Evolutionary conservation across 2,888 invertebrate species (phyloP).

Genomic region (Linnaemya vulpina): DNA sequence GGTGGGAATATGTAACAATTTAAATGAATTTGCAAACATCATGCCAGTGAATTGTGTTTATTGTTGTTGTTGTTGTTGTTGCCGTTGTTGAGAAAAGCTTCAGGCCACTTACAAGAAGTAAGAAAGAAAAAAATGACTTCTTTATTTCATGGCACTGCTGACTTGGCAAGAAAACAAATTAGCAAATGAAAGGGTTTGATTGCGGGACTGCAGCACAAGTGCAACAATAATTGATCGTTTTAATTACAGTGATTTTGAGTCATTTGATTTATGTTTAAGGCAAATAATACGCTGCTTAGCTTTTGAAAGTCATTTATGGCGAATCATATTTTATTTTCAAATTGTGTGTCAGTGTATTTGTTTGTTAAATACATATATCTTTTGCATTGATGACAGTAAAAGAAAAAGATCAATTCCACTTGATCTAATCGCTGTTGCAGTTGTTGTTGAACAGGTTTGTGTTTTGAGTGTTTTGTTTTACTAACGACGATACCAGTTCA

Average conservation of each 20-base stretch:
- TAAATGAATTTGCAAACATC: conserved; percentile 42
- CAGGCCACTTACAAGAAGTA: neutral
- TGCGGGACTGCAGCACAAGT: neutral
- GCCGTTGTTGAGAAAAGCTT: neutral
- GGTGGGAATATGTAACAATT: conserved; percentile 46
- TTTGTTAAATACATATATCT: neutral
- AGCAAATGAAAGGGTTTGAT: conserved; percentile 26
- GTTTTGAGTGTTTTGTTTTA: conserved; percentile 37
- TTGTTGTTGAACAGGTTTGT: neutral
- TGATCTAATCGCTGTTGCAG: neutral
- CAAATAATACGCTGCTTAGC: neutral
- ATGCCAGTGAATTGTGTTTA: conserved; percentile 2
- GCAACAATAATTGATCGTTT: conserved; percentile 30
- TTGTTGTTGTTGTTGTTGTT: neutral
- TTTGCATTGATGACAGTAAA: neutral
- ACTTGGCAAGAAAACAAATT: conserved; percentile 16
- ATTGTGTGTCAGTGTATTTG: conserved; percentile 2
- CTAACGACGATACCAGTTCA: neutral
- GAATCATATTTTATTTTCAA: conserved; percentile 3
- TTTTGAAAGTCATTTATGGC: neutral
- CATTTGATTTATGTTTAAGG: conserved; percentile 46
- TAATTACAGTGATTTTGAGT: conserved; percentile 61
- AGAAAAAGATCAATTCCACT: neutral
- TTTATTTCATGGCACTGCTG: neutral
- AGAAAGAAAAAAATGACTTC: neutral